A percentile compares a stretch with the other conserved stretches of the same genome.
Evolutionary conservation across 2,888 invertebrate genomes (phyloP).

Genomic region (Clostera curtula): DNA sequence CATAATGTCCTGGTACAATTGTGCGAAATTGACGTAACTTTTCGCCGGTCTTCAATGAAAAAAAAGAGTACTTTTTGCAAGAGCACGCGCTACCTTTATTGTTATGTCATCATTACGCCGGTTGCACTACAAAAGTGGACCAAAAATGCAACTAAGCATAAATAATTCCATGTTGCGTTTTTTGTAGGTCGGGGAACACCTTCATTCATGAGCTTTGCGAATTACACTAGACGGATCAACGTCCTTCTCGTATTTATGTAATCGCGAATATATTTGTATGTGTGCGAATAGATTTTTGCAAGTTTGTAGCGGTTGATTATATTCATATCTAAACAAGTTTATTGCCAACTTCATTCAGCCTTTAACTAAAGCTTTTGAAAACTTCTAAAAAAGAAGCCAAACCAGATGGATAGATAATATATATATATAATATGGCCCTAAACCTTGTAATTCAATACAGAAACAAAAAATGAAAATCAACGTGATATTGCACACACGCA

Average conservation of each 20-base stretch:
- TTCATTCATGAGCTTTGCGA: constrained; percentile 47
- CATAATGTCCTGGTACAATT: constrained; percentile 61
- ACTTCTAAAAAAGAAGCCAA: no score
- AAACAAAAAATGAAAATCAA: no score
- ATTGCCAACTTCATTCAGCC: no score
- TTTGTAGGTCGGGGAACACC: constrained; percentile 66
- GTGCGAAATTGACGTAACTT: constrained; percentile 71
- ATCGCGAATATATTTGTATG: constrained; percentile 6
- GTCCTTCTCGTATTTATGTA: constrained; percentile 27
- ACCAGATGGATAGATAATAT: no score
- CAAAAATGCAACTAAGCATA: no score
- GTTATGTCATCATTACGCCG: constrained; percentile 61
- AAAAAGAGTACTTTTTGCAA: constrained; percentile 41
- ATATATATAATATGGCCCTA: no score
- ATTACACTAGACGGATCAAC: constrained; percentile 40
- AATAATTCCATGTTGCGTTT: constrained; percentile 42
- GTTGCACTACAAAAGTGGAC: constrained; percentile 56
- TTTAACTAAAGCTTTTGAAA: no score
- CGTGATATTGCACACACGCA: no score
- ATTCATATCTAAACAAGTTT: no score
- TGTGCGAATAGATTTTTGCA: constrained; percentile 10
- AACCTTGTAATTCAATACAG: no score
- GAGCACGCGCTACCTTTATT: constrained; percentile 60
- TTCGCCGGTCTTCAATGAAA: constrained; percentile 45
- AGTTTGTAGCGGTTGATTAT: constrained; percentile 6